phyloP scores from a whole-genome alignment of 2,888 invertebrate species.

The Dryomyza anilis region DNA sequence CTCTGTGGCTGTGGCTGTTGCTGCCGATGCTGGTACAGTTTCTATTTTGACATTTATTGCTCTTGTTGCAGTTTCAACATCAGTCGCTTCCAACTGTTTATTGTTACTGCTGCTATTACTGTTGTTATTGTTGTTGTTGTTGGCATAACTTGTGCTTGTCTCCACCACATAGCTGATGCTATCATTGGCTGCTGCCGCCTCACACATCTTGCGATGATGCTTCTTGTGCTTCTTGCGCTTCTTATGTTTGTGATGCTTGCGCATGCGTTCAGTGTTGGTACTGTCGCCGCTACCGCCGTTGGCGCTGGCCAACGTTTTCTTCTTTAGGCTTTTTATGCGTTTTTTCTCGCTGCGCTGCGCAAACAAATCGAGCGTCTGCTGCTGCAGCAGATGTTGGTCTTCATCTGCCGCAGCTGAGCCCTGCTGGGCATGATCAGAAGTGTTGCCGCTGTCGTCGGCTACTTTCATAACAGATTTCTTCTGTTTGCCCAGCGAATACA shows the following conservation, averaged over 20 bases:
- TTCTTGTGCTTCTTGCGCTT: constrained; percentile 82
- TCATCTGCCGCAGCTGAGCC: constrained; percentile 14
- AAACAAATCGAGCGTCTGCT: constrained; percentile 45
- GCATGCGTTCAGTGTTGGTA: constrained; percentile 40
- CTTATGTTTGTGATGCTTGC: constrained; percentile 78
- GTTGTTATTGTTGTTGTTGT: too few species aligned
- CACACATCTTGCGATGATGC: constrained; percentile 66
- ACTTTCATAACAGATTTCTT: constrained; percentile 43
- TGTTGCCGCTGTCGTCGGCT: constrained; percentile 16
- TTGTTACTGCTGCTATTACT: too few species aligned
- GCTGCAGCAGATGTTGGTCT: constrained; percentile 8
- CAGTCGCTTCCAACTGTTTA: neutral
- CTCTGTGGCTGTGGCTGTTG: neutral
- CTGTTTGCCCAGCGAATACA: constrained; percentile 58
- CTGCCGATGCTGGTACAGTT: neutral
- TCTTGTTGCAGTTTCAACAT: neutral
- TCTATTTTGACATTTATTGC: constrained; percentile 7
- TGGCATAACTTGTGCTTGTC: constrained; percentile 1
- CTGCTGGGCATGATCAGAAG: constrained; percentile 28
- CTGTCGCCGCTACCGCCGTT: neutral
- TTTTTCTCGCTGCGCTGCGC: constrained; percentile 56
- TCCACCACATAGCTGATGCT: neutral
- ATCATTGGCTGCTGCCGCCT: neutral
- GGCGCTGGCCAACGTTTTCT: constrained; percentile 43
- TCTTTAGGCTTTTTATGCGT: constrained; percentile 54